Conservation (phyloP, 2,797 vertebrate species). For the Karalla daura region DNA sequence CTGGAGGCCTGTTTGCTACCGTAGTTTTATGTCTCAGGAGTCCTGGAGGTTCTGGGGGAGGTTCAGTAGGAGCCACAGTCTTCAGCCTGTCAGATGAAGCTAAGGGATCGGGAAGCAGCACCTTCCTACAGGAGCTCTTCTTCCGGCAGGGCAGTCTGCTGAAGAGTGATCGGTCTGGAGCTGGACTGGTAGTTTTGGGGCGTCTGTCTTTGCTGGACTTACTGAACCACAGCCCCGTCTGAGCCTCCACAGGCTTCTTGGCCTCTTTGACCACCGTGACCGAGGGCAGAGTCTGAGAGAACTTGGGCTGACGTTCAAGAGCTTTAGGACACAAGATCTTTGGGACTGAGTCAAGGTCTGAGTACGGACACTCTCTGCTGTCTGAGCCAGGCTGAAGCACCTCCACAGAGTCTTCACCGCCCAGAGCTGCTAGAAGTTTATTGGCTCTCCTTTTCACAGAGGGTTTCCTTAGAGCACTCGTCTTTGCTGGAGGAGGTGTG, state of each 20-base stretch:
- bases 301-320: constrained; percentile 72
- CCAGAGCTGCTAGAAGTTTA: constrained; percentile 55
- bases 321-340: constrained; percentile 86
- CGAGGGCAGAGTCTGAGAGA: constrained; percentile 41
- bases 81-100: constrained; percentile 51
- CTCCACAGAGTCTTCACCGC: constrained; percentile 70
- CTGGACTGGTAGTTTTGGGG: constrained; percentile 75
- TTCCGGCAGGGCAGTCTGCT: constrained; percentile 78
- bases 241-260: constrained; percentile 77
- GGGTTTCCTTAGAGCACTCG: constrained; percentile 74
- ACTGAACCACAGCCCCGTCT: constrained; percentile 85
- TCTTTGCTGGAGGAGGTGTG: constrained; percentile 54
- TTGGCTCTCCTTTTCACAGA: constrained; percentile 75
- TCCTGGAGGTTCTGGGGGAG: constrained; percentile 38
- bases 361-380: constrained; percentile 78
- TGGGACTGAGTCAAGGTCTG: constrained; percentile 85
- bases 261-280: constrained; percentile 69
- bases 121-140: constrained; percentile 74
- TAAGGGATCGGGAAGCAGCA: constrained; percentile 7
- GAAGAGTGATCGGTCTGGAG: constrained; percentile 80
- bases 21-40: constrained; percentile 54
- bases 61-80: constrained; percentile 31
- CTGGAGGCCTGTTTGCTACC: constrained; percentile 12
- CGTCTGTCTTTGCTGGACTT: constrained; percentile 83
- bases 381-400: constrained; percentile 35